A percentile compares a stretch with the other conserved stretches of the same genome.
Evolutionary conservation across 2,113 vertebrate species (phyloP).

Genomic region (Odobenus rosmarus): DNA sequence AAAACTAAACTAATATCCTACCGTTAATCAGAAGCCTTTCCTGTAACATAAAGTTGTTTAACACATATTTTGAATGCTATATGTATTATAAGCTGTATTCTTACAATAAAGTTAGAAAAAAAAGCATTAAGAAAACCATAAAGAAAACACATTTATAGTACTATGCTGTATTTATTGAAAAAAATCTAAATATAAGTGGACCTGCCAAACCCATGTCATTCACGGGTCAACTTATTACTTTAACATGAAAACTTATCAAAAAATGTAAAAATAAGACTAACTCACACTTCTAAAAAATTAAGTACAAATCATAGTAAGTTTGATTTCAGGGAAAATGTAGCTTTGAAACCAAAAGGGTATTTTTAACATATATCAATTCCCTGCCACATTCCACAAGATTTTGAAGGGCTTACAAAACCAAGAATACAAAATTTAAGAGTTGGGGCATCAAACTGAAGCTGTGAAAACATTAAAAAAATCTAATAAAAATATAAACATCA

Average conservation of each 20-base stretch:
- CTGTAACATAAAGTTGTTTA: background rate
- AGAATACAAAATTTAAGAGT: slow-evolving; percentile 34
- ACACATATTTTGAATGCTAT: background rate
- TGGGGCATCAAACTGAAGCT: slow-evolving; percentile 8
- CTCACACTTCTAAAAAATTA: slow-evolving; percentile 39
- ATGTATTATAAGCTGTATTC: background rate
- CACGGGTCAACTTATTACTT: background rate
- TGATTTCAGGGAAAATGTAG: slow-evolving; percentile 21
- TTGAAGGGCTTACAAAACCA: background rate
- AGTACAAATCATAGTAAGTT: slow-evolving; percentile 10
- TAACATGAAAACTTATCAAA: slow-evolving; percentile 21
- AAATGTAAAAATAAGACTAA: slow-evolving; percentile 49
- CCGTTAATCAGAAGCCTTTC: background rate
- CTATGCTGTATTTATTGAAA: background rate
- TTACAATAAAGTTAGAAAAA: background rate
- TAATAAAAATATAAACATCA: slow-evolving; percentile 46
- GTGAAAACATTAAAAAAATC: slow-evolving; percentile 33
- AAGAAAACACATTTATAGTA: background rate
- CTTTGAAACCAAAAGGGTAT: slow-evolving; percentile 10
- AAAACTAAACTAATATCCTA: background rate
- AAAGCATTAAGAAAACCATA: background rate
- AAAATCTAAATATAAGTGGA: background rate
- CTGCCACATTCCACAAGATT: slow-evolving; percentile 24
- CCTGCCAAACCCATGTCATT: background rate
- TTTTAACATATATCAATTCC: slow-evolving; percentile 37